Evolutionary conservation across 2,888 invertebrate genomes (phyloP).

Genomic region (Brachyptera risi): DNA sequence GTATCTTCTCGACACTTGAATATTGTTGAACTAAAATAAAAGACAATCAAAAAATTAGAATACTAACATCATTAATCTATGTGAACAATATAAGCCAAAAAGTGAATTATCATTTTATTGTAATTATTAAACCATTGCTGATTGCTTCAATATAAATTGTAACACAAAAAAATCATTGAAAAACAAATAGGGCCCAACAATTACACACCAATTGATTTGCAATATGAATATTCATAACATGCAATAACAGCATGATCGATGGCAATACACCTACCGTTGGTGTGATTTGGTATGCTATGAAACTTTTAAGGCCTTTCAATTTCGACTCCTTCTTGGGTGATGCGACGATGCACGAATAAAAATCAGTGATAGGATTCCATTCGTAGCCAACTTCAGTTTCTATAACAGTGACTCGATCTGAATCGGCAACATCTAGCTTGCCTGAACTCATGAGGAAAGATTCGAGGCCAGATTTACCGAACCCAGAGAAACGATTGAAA

Average conservation of each 20-base stretch:
- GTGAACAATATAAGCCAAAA: no score
- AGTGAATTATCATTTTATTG: no score
- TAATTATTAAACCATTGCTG: no score
- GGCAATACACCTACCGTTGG: conserved; percentile 77
- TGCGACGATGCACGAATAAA: conserved; percentile 81
- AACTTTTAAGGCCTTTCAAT: conserved; percentile 95
- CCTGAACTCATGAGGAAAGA: conserved; percentile 79
- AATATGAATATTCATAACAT: no score
- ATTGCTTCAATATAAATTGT: no score
- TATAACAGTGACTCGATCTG: conserved; percentile 65
- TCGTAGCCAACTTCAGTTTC: conserved; percentile 66
- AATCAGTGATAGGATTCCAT: conserved; percentile 71
- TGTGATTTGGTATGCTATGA: conserved; percentile 93
- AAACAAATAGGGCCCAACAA: no score
- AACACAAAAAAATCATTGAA: no score
- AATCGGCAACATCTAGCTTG: conserved; percentile 63
- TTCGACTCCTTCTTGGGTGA: conserved; percentile 98
- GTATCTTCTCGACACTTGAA: conserved; percentile 90
- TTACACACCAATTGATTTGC: no score
- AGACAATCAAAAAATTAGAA: no score
- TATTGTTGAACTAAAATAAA: conserved; percentile 70
- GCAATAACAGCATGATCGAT: no score
- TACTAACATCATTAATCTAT: no score
- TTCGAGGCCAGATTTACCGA: conserved; percentile 87
- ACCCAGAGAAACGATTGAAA: conserved; percentile 77